These are phyloP conservation scores for Xiphophorus maculatus DNA, from an alignment of 2,113 vertebrate genomes.

Conservation along the genomic window DNA sequence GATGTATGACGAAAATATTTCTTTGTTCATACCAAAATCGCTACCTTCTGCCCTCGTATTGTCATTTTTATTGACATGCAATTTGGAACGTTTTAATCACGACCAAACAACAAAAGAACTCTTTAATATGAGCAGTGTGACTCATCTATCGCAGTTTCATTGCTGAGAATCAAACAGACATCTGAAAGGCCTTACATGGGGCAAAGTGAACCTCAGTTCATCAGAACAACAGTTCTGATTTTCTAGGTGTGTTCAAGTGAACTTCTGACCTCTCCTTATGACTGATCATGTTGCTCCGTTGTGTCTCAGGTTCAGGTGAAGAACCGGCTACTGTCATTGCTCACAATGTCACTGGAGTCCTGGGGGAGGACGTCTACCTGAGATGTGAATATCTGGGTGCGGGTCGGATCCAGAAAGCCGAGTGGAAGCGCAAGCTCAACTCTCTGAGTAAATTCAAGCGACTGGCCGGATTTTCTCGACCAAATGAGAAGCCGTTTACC, in stretches of 20 bases:
- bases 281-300: conserved; percentile 5
- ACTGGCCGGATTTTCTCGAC: conserved; percentile 48
- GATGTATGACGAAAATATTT: no score
- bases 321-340: conserved; percentile 15
- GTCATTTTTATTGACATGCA: conserved; percentile 17
- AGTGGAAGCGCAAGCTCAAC: conserved; percentile 56
- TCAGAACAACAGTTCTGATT: conserved; percentile 29
- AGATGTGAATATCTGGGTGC: conserved; percentile 65
- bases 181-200: conserved; percentile 24
- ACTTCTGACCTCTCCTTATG: conserved; percentile 36
- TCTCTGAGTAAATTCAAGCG: conserved; percentile 14
- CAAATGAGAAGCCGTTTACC: accelerated
- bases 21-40: background rate
- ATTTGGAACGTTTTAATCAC: background rate
- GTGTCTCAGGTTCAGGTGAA: conserved; percentile 12
- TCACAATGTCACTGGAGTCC: conserved; percentile 55
- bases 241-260: conserved; percentile 29
- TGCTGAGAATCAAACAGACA: conserved; percentile 32
- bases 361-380: conserved; percentile 70
- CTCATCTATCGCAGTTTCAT: conserved; percentile 52
- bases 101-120: conserved; percentile 17
- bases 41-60: background rate
- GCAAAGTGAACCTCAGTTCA: background rate
- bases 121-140: conserved; percentile 7
- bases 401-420: conserved; percentile 10